A percentile compares a stretch with the other conserved stretches of the same genome.
Evolutionary conservation across 2,888 invertebrate species (phyloP).

Genomic region (Tolmerus cingulatus): DNA sequence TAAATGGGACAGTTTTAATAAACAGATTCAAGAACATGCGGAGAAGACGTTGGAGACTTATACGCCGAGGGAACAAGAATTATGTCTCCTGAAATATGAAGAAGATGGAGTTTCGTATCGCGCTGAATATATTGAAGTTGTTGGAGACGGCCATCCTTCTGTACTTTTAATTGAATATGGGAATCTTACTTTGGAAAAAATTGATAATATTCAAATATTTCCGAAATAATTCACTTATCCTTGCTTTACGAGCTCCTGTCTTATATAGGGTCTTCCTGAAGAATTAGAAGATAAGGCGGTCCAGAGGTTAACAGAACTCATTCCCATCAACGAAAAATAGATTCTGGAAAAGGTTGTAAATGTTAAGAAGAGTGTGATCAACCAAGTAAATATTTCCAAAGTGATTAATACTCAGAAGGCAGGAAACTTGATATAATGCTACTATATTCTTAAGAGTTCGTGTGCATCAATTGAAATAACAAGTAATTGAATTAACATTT

Average conservation of each 20-base stretch:
- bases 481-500: not conserved
- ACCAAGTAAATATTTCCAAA: not conserved
- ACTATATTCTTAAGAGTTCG: too few relatives aligned
- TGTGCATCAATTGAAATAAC: not conserved
- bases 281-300: not conserved
- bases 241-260: conserved; percentile 56
- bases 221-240: conserved; percentile 57
- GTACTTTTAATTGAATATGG: conserved; percentile 61
- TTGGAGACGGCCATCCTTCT: conserved; percentile 60
- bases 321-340: conserved; percentile 8
- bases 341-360: not conserved
- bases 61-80: conserved; percentile 55
- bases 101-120: conserved; percentile 57
- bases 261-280: conserved; percentile 52
- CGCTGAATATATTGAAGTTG: conserved; percentile 57
- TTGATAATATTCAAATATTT: conserved; percentile 58
- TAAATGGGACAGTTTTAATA: too few relatives aligned
- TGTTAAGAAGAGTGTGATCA: not conserved
- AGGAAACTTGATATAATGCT: not conserved
- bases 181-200: conserved; percentile 54
- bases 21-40: too few relatives aligned
- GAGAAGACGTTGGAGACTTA: too few relatives aligned
- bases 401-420: not conserved
- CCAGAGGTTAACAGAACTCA: not conserved
- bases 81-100: conserved; percentile 57